A percentile compares a stretch with the other conserved stretches of the same genome.
phyloP scores from a whole-genome alignment of 1,140 invertebrate species.

The Thaumetopoea pityocampa region DNA sequence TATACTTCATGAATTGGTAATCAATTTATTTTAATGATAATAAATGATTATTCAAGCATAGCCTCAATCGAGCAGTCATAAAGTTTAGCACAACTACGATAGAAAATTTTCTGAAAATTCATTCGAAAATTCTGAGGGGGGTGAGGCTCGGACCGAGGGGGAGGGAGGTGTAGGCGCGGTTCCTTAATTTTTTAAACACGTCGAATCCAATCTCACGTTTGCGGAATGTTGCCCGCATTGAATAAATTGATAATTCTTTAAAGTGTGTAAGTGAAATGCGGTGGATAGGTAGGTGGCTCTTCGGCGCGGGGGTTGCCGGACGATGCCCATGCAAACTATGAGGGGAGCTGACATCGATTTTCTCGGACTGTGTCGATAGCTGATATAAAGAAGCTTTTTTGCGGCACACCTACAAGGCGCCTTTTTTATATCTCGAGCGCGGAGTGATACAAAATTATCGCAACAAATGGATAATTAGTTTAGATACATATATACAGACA shows the following conservation, averaged over 20 bases:
- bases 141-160: conserved; percentile 3
- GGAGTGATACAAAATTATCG: no score
- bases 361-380: conserved; percentile 65
- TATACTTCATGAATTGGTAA: no score
- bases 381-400: conserved; percentile 36
- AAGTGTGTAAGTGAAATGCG: neutral
- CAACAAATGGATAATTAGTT: no score
- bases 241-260: conserved; percentile 8
- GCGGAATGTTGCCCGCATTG: no score
- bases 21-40: no score
- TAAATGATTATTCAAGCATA: no score
- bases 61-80: no score
- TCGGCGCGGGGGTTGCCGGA: conserved; percentile 10
- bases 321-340: conserved; percentile 65
- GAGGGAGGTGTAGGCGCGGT: conserved; percentile 23
- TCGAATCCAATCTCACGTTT: conserved; percentile 12
- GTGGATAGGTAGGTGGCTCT: neutral
- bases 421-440: no score
- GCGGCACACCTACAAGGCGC: conserved; percentile 37
- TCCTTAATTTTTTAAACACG: conserved; percentile 42
- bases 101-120: conserved; percentile 52
- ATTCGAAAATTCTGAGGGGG: conserved; percentile 32
- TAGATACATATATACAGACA: no score
- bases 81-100: no score
- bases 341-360: conserved; percentile 66